Evolutionary conservation across 1,140 invertebrate genomes (phyloP).

Genomic region (Holcopasites calliopsidis): DNA sequence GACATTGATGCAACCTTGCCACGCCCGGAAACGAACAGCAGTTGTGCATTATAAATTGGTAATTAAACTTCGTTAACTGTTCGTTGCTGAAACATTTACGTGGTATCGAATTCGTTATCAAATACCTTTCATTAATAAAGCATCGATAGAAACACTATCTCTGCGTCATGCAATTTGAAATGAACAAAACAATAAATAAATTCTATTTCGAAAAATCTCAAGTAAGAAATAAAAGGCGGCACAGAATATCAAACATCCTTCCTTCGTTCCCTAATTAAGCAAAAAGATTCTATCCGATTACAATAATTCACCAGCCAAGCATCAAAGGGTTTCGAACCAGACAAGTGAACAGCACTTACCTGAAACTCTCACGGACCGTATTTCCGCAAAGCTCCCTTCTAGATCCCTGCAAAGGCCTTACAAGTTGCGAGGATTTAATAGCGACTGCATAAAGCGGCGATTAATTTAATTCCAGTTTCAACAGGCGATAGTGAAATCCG

Average conservation of each 20-base stretch:
- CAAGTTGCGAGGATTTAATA: neutral
- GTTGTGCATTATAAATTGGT: constrained; percentile 2
- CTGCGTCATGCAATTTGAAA: no score
- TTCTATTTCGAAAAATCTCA: no score
- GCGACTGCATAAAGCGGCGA: neutral
- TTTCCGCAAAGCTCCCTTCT: neutral
- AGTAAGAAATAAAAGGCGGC: no score
- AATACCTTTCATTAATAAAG: neutral
- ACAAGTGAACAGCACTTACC: no score
- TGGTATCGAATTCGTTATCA: neutral
- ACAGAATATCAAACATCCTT: no score
- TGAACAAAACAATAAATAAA: no score
- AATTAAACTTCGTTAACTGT: constrained; percentile 2
- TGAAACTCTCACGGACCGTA: constrained; percentile 5
- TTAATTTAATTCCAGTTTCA: neutral
- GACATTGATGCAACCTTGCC: neutral
- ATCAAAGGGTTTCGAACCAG: no score
- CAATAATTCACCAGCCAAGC: no score
- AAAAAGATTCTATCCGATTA: no score
- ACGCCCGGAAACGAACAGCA: neutral
- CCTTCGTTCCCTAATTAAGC: no score
- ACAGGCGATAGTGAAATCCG: constrained; percentile 1
- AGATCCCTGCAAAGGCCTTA: neutral
- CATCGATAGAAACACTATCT: neutral
- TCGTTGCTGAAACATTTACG: neutral